Evolutionary conservation across 2,113 vertebrate species (phyloP).

Genomic region (Proterorhinus semilunaris): DNA sequence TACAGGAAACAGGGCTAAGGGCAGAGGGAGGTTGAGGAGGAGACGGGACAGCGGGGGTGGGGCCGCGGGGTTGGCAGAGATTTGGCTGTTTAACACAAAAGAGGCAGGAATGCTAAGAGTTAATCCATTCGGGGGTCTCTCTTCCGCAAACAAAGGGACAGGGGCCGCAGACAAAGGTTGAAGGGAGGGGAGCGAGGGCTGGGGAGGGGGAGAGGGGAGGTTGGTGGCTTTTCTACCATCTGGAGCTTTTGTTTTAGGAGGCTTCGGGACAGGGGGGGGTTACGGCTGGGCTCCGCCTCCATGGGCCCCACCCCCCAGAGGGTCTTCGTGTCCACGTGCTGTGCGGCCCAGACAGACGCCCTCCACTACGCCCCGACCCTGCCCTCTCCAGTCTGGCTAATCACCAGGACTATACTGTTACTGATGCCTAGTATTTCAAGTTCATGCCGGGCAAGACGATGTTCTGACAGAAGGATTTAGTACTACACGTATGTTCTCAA

Average conservation of each 20-base stretch:
- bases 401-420: slow-evolving; percentile 27
- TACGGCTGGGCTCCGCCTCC: slow-evolving; percentile 11
- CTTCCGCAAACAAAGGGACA: slow-evolving; percentile 79
- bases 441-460: not conserved
- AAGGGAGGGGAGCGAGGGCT: slow-evolving; percentile 61
- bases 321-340: slow-evolving; percentile 68
- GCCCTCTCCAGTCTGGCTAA: slow-evolving; percentile 52
- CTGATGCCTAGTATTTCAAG: slow-evolving; percentile 4
- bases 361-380: slow-evolving; percentile 41
- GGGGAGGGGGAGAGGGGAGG: slow-evolving; percentile 59
- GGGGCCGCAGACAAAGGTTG: slow-evolving; percentile 79
- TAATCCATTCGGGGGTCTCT: slow-evolving; percentile 78
- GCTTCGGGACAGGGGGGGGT: slow-evolving; percentile 38
- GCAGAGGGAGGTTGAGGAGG: slow-evolving; percentile 46
- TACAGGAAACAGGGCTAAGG: slow-evolving; percentile 67
- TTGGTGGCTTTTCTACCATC: slow-evolving; percentile 78
- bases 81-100: slow-evolving; percentile 82
- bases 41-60: slow-evolving; percentile 36
- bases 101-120: slow-evolving; percentile 79
- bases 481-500: not conserved
- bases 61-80: slow-evolving; percentile 40
- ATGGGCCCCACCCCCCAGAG: slow-evolving; percentile 36
- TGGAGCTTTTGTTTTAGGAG: slow-evolving; percentile 80
- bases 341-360: slow-evolving; percentile 67
- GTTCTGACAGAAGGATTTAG: too few relatives aligned